phyloP scores from a whole-genome alignment of 2,888 invertebrate genomes.

The Hyalella azteca region DNA sequence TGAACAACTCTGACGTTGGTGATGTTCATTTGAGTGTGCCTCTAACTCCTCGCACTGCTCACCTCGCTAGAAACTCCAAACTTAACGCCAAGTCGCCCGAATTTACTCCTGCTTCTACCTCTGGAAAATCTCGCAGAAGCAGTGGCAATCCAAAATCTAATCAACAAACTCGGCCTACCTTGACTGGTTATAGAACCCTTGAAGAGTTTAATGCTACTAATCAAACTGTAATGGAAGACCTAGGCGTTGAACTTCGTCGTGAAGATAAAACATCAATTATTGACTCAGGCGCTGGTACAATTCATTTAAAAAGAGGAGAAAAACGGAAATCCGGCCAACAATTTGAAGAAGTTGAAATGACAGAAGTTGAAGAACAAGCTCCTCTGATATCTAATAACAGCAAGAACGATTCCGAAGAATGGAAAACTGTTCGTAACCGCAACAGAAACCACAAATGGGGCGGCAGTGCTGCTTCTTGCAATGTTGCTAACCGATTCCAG shows the following conservation, averaged over 20 bases:
- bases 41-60: conserved; percentile 20
- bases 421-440: conserved; percentile 26
- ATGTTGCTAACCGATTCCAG: background rate
- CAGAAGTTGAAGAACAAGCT: background rate
- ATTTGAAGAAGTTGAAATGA: background rate
- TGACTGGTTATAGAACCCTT: background rate
- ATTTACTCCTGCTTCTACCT: background rate
- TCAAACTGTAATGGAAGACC: background rate
- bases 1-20: background rate
- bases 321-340: conserved; percentile 23
- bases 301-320: background rate
- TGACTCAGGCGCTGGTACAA: conserved; percentile 1
- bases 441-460: conserved; percentile 3
- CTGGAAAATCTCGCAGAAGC: background rate
- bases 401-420: background rate
- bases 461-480: background rate
- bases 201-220: background rate
- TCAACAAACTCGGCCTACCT: background rate
- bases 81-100: conserved; percentile 9
- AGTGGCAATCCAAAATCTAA: background rate
- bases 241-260: background rate
- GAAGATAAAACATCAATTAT: background rate
- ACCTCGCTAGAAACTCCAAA: background rate
- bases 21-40: background rate
- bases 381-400: background rate